Percentiles rank a stretch among this genome's conserved stretches.
These are phyloP conservation scores for Heteromurus nitidus DNA, from an alignment of 2,888 invertebrate genomes.

Conservation along the genomic window DNA sequence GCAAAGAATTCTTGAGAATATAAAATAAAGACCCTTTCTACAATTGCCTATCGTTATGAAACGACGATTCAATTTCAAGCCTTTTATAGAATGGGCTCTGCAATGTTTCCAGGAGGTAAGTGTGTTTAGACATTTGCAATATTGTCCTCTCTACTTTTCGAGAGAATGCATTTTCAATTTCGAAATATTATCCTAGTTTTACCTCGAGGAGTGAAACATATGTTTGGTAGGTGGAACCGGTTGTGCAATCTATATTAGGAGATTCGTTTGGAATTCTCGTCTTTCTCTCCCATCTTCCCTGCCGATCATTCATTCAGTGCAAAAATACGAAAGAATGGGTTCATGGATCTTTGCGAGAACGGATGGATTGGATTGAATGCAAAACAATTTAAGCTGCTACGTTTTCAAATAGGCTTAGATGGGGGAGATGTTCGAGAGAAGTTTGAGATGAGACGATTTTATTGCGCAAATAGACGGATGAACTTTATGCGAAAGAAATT, in stretches of 20 bases:
- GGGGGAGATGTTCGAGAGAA: neutral
- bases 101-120: too few species aligned
- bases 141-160: too few species aligned
- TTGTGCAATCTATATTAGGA: too few species aligned
- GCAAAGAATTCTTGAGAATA: too few species aligned
- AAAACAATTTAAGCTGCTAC: too few species aligned
- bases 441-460: neutral
- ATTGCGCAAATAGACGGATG: neutral
- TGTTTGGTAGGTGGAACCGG: neutral
- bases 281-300: neutral
- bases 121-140: too few species aligned
- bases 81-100: too few species aligned
- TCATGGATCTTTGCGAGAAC: neutral
- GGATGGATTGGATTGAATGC: neutral
- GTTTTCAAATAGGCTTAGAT: neutral
- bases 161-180: neutral
- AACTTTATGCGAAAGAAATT: slow-evolving; percentile 12
- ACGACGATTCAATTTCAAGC: too few species aligned
- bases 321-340: neutral
- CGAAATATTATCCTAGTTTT: neutral
- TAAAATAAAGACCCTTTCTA: too few species aligned
- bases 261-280: neutral
- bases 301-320: neutral
- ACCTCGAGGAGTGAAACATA: neutral
- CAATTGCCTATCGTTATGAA: too few species aligned